Evolutionary conservation across 2,797 vertebrate genomes (phyloP), one percentile per base, ranked within the genome.

Genomic region (Huso huso): DNA sequence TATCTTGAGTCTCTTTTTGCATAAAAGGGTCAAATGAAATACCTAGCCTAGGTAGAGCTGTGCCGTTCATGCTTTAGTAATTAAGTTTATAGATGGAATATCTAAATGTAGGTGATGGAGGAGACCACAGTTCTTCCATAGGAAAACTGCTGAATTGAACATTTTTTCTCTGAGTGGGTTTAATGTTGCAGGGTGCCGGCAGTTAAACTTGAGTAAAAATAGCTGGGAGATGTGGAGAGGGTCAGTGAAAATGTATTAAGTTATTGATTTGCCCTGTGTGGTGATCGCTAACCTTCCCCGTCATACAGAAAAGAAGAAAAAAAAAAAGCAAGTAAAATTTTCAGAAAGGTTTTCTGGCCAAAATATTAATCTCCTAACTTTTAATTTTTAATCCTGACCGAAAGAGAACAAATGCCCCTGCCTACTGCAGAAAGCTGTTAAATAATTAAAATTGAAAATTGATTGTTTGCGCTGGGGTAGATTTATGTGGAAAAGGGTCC

Each of bases 371-470:
- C 82, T 89, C 77, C 83, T 84, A 89, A 92, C 90, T 90, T 90
- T 91, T 81, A 80, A 86, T 90, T 92, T 92, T 91, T 89, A 90
- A 90, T 89, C 87, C 71, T 68, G 87, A 87, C 87, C 84, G 85
- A 82, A 79, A 71, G 71, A 77, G 83, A 86, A 90, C 90, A 92
- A 92, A 93, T 90, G 88, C 86, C 80, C 86, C 82, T 81, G 83
- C 90, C 88, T 84, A 74, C 23, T 37, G 83, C 82, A 84, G 87
- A 37, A 37, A 88, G 86, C 87, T 90, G 90, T 85, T 92, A 92
- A 94, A 93, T 92, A 96, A 94, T 95, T 94, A 93, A 94, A 95
- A 93, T 89, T 89, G 90, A 92, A 91, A 92, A 92, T 93, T 92
- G 91, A 92, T 94, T 94, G 88, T 93, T 94, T 94, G 92, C 86